Evolutionary conservation across 2,888 invertebrate species (phyloP).

Genomic region (Hemistola chrysoprasaria): DNA sequence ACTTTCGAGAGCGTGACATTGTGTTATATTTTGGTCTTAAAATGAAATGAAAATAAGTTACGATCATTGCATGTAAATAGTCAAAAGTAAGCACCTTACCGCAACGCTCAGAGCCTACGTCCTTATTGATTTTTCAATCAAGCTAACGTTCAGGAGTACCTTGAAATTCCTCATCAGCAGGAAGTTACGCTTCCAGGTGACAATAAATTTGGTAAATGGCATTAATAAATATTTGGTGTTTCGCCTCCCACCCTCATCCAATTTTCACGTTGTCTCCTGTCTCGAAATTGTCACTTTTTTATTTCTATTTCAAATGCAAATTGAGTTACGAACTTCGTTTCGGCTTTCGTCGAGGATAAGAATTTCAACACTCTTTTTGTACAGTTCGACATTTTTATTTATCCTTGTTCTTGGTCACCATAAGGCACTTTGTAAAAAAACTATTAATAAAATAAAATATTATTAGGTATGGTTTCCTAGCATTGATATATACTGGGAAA

Average conservation of each 20-base stretch:
- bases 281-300: slow-evolving; percentile 51
- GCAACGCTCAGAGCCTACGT: neutral
- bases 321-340: slow-evolving; percentile 63
- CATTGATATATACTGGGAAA: no score
- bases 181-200: slow-evolving; percentile 17
- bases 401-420: no score
- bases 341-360: slow-evolving; percentile 42
- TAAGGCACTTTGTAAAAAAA: no score
- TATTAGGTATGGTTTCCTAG: no score
- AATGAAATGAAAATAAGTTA: neutral
- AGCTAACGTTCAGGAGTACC: slow-evolving; percentile 2
- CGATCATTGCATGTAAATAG: neutral
- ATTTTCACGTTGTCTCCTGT: slow-evolving; percentile 32
- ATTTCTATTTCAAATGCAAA: slow-evolving; percentile 60
- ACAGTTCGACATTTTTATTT: slow-evolving; percentile 9
- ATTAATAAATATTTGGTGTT: slow-evolving; percentile 39
- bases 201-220: slow-evolving; percentile 36
- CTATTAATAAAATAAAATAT: no score
- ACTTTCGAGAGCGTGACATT: no score
- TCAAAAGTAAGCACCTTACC: neutral
- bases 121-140: slow-evolving; percentile 23
- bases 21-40: no score
- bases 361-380: slow-evolving; percentile 46
- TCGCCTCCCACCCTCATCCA: slow-evolving; percentile 31
- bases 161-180: slow-evolving; percentile 11